phyloP scores from a whole-genome alignment of 2,113 vertebrate genomes.

The Gymnorhina tibicen region DNA sequence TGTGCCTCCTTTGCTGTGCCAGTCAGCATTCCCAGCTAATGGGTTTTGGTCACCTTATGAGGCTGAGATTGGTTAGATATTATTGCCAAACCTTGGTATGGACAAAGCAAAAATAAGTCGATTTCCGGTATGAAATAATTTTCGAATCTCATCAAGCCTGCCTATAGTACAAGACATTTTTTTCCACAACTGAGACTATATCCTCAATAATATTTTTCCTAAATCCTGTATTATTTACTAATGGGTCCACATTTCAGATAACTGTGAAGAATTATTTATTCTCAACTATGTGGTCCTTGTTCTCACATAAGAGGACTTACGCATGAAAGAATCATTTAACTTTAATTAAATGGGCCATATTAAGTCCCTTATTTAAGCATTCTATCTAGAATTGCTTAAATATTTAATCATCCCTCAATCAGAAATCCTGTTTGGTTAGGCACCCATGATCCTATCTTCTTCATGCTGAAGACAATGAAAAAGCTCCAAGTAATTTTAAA shows the following conservation, averaged over 20 bases:
- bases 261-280: conserved; percentile 63
- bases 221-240: conserved; percentile 45
- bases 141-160: not conserved
- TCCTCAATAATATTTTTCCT: conserved; percentile 19
- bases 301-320: conserved; percentile 59
- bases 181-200: not conserved
- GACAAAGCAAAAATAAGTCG: not conserved
- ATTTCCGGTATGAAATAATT: not conserved
- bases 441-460: not conserved
- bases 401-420: conserved; percentile 64
- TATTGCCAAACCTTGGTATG: not conserved
- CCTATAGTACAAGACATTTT: not conserved
- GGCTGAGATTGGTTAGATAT: not conserved
- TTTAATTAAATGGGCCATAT: conserved; percentile 63
- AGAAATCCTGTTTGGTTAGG: conserved; percentile 51
- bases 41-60: not conserved
- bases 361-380: conserved; percentile 51
- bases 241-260: conserved; percentile 47
- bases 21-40: not conserved
- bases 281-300: conserved; percentile 49
- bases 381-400: conserved; percentile 43
- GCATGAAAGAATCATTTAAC: conserved; percentile 60
- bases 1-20: not conserved
- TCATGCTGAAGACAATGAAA: not conserved
- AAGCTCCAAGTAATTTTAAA: not conserved